These are phyloP conservation scores for Agrotis exclamationis DNA, from an alignment of 2,888 invertebrate species.

Conservation along the genomic window DNA sequence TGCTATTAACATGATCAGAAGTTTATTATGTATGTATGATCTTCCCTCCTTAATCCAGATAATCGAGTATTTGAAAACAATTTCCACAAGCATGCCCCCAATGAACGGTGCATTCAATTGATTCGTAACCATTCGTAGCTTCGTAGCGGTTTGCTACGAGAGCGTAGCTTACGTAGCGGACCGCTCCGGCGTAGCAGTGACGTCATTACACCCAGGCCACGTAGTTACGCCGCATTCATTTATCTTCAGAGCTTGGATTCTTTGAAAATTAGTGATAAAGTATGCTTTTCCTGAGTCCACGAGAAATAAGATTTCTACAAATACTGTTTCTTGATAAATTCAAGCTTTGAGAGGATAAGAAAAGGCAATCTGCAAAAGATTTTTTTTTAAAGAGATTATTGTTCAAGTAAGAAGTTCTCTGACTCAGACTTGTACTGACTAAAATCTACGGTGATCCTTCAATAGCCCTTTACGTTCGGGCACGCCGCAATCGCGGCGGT, in stretches of 20 bases:
- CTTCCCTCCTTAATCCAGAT: no score
- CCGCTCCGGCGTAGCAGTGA: constrained; percentile 31
- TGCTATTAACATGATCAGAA: background rate
- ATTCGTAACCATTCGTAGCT: constrained; percentile 49
- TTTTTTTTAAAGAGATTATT: no score
- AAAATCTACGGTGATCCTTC: no score
- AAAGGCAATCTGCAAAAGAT: no score
- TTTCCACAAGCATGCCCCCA: constrained; percentile 17
- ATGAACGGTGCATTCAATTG: constrained; percentile 25
- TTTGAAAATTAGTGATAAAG: constrained; percentile 40
- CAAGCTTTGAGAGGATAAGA: background rate
- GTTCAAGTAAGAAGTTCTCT: no score
- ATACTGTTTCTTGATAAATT: background rate
- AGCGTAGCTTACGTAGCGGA: constrained; percentile 37
- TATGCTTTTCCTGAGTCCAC: constrained; percentile 8
- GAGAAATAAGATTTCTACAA: constrained; percentile 3
- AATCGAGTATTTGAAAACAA: background rate
- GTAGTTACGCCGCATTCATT: constrained; percentile 47
- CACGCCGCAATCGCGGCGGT: no score
- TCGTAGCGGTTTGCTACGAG: constrained; percentile 48
- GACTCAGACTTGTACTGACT: no score
- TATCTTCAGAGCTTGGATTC: constrained; percentile 44
- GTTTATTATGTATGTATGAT: background rate
- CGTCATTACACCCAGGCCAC: constrained; percentile 47
- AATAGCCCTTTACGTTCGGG: no score